phyloP scores from a whole-genome alignment of 2,797 vertebrate species.

The Pogoniulus pusillus region DNA sequence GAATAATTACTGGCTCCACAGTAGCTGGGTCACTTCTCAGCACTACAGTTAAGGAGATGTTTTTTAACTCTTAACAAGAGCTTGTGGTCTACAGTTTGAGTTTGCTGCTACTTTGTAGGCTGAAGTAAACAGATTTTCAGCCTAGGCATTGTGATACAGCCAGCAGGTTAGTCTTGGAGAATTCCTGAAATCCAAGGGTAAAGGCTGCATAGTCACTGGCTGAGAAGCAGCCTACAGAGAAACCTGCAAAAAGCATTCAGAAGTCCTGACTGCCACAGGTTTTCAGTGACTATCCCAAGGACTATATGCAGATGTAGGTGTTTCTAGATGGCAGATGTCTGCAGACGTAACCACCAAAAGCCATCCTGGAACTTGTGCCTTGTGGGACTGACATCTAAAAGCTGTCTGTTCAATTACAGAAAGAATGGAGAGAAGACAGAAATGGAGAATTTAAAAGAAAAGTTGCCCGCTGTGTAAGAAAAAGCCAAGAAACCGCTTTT shows the following conservation, averaged over 20 bases:
- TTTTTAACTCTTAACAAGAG: not conserved
- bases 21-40: not conserved
- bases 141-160: not conserved
- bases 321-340: not conserved
- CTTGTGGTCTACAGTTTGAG: not conserved
- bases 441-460: conserved; percentile 99
- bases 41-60: not conserved
- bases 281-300: not conserved
- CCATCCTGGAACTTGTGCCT: not conserved
- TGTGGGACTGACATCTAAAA: conserved; percentile 37
- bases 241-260: not conserved
- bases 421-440: conserved; percentile 99
- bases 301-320: not conserved
- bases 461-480: conserved; percentile 99
- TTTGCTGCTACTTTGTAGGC: not conserved
- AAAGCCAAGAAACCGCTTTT: conserved; percentile 99
- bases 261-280: not conserved
- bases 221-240: not conserved
- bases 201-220: not conserved
- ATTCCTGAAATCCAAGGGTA: not conserved
- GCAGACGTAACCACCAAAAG: not conserved
- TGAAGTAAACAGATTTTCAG: not conserved
- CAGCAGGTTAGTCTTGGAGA: not conserved
- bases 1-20: not conserved
- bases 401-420: conserved; percentile 79